phyloP scores from a whole-genome alignment of 2,797 vertebrate species.

The Iguana delicatissima region DNA sequence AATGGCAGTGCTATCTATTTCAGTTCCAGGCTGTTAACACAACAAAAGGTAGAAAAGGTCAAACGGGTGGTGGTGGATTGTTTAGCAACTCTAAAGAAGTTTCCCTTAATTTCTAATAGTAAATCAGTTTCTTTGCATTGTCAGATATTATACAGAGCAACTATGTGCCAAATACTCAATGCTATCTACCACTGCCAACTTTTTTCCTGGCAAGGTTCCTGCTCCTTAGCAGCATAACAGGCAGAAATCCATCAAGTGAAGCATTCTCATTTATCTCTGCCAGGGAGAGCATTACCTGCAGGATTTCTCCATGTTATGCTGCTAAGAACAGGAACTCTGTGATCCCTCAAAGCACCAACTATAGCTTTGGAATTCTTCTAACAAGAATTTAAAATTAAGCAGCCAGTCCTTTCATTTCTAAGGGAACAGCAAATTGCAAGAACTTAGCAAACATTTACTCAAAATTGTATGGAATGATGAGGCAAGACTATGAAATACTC shows the following conservation, averaged over 20 bases:
- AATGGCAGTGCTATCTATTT: no score
- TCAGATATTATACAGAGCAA: neutral
- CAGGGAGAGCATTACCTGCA: neutral
- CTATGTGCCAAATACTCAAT: neutral
- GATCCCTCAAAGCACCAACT: neutral
- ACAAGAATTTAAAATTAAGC: neutral
- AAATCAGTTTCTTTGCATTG: neutral
- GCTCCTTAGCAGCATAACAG: neutral
- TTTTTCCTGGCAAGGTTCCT: neutral
- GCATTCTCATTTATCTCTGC: neutral
- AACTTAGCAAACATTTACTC: slow-evolving; percentile 37
- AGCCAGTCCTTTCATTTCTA: neutral
- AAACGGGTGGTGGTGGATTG: no score
- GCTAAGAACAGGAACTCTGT: neutral
- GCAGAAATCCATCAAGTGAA: neutral
- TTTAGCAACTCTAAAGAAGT: neutral
- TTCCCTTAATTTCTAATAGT: neutral
- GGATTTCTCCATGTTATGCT: neutral
- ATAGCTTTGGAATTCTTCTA: neutral
- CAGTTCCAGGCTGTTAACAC: neutral
- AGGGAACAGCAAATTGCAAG: slow-evolving; percentile 28
- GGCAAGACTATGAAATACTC: slow-evolving; percentile 48
- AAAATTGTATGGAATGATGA: slow-evolving; percentile 51
- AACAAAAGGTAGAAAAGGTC: no score
- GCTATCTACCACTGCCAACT: neutral